Base-by-base conservation (phyloP, 2,888 invertebrate species). In the Sepioteuthis lessoniana region DNA sequence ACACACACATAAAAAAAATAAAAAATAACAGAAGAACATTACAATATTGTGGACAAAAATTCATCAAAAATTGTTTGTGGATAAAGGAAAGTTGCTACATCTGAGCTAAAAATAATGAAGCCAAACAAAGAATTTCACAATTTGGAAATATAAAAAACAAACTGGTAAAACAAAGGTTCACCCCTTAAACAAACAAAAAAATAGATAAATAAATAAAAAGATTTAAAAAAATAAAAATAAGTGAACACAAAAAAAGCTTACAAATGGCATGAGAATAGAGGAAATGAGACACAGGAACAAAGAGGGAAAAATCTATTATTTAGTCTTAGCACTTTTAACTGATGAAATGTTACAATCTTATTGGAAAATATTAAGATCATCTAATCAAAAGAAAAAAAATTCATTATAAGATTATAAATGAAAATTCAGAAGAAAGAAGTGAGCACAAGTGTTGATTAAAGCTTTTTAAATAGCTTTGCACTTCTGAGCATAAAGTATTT, bases 21-120 rank as follows among this genome's bases (percentile, higher is more conserved):
- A 60, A 60, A 31, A 31, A 60, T 60, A 60, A 60, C 60, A 76
- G n/a, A n/a, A n/a, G n/a, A 35, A 76, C 76, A 76, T 76, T 76
- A 76, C 76, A 76, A 76, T 76, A 76, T 76, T 19, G n/a, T 76
- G n/a, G n/a, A 76, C 76, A 76, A 76, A n/a, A 76, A 76, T n/a
- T 35, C 0, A 60, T 8, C n/a, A 76, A n/a, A 76, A 76, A 76
- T n/a, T 76, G 76, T 16, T n/a, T n/a, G 76, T 76, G n/a, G 76
- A 76, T 76, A 76, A 76, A n/a, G 3, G n/a, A 19, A 76, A 8
- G 31, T 76, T 10, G n/a, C n/a, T 76, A 76, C 76, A 76, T 76
- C n/a, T n/a, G 76, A n/a, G 76, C 16, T n/a, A 35, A 35, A 25
- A 21, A 25, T 55, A 25, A 55, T 25, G 55, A 55, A 25, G 55